Evolutionary conservation across 2,113 vertebrate species (phyloP).

Genomic region (Scortum barcoo): DNA sequence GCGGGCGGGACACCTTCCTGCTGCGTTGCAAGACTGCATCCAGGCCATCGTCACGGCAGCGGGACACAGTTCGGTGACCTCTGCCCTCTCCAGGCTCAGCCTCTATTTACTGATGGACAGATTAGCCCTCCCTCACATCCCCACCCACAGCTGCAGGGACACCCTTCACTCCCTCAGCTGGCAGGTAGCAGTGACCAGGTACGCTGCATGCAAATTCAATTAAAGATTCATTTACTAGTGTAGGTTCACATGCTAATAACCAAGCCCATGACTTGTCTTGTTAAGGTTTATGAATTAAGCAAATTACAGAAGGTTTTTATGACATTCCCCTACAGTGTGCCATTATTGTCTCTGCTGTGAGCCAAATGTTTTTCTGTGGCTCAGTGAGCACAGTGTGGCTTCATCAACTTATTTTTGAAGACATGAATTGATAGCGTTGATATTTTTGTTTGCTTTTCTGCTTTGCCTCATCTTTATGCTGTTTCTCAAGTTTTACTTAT

Average conservation of each 20-base stretch:
- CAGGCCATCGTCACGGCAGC: constrained; percentile 85
- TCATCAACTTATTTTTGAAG: constrained; percentile 27
- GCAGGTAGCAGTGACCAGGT: constrained; percentile 91
- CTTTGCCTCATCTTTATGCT: not conserved
- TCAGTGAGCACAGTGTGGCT: constrained; percentile 5
- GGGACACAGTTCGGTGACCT: constrained; percentile 89
- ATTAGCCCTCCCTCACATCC: constrained; percentile 82
- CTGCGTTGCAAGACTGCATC: constrained; percentile 89
- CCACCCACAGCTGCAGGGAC: constrained; percentile 77
- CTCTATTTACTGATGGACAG: constrained; percentile 91
- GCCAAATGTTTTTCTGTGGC: constrained; percentile 30
- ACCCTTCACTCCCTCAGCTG: constrained; percentile 85
- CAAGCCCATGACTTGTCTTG: constrained; percentile 16
- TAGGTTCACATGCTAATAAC: not conserved
- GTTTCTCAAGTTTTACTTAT: not conserved
- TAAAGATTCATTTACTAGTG: not conserved
- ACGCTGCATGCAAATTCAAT: constrained; percentile 34
- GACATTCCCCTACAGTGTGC: not conserved
- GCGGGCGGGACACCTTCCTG: constrained; percentile 80
- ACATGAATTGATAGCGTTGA: not conserved
- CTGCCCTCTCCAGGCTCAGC: constrained; percentile 88
- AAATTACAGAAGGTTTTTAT: constrained; percentile 16
- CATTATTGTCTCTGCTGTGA: constrained; percentile 30
- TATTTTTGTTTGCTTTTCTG: not conserved
- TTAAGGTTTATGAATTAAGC: constrained; percentile 32